A percentile compares a stretch with the other conserved stretches of the same genome.
Evolutionary conservation across 2,113 vertebrate genomes (phyloP).

Genomic region (Zapornia atra): DNA sequence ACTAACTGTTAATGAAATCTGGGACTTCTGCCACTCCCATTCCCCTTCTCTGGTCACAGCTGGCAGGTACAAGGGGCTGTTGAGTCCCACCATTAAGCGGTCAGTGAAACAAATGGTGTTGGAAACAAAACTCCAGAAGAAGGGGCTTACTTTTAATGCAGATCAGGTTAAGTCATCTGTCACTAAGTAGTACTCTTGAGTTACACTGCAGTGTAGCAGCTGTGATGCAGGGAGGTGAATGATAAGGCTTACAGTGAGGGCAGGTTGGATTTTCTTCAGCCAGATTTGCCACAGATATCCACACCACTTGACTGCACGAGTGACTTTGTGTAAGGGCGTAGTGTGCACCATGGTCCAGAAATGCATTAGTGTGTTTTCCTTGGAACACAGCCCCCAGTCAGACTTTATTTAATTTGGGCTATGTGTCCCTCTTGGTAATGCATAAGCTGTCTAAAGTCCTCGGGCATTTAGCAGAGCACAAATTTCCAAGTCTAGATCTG

Average conservation of each 20-base stretch:
- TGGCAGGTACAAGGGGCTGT: background rate
- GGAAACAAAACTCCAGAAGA: background rate
- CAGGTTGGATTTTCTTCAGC: background rate
- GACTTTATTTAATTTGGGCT: background rate
- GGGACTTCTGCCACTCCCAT: fast-evolving
- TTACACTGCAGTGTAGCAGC: background rate
- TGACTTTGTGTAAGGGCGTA: background rate
- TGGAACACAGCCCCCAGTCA: background rate
- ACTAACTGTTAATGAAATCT: background rate
- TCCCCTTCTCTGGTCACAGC: background rate
- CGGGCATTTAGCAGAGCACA: background rate
- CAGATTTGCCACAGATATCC: background rate
- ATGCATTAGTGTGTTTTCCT: background rate
- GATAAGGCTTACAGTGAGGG: background rate
- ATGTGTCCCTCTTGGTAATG: background rate
- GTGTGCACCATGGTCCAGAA: background rate
- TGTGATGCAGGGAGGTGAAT: background rate
- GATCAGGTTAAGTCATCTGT: background rate
- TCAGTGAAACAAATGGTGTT: background rate
- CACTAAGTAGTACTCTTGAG: background rate
- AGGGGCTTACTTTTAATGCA: background rate
- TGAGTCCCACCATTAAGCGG: background rate
- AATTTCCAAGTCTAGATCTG: background rate
- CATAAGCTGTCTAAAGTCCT: background rate
- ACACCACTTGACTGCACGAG: background rate